Evolutionary conservation across 2,113 vertebrate species (phyloP).

Genomic region (Phalacrocorax carbo): DNA sequence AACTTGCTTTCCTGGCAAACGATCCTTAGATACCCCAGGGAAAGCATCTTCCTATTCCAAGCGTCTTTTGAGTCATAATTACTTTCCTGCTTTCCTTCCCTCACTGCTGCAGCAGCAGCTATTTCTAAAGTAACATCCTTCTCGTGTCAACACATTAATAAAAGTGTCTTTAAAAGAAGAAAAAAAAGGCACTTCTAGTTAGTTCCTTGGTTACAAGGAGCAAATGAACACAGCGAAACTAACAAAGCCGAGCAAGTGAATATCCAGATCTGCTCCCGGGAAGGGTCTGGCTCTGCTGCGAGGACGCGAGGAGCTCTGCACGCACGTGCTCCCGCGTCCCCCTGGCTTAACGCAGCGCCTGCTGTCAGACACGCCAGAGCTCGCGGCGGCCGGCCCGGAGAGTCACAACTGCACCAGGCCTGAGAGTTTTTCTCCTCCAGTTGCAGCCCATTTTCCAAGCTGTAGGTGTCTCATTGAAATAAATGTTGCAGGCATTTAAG

Average conservation of each 20-base stretch:
- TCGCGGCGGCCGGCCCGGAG: fast-evolving
- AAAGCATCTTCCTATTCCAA: background rate
- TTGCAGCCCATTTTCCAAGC: background rate
- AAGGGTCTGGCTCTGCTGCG: background rate
- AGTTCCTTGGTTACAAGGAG: background rate
- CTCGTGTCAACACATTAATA: background rate
- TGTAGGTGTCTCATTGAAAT: background rate
- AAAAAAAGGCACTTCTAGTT: background rate
- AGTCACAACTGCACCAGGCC: too few relatives aligned
- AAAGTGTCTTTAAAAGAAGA: background rate
- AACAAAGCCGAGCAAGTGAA: background rate
- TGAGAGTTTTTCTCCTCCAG: background rate
- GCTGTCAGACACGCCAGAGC: fast-evolving
- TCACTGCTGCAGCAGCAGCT: background rate
- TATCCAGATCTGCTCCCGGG: background rate
- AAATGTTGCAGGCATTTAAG: background rate
- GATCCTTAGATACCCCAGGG: background rate
- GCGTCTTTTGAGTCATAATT: background rate
- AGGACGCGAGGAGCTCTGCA: background rate
- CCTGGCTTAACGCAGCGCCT: background rate
- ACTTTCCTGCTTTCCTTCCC: background rate
- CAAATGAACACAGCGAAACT: background rate
- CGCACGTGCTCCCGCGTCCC: fast-evolving
- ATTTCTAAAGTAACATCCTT: background rate
- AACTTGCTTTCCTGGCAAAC: background rate